phyloP scores from a whole-genome alignment of 2,888 invertebrate genomes.

The Pheosia gnoma region DNA sequence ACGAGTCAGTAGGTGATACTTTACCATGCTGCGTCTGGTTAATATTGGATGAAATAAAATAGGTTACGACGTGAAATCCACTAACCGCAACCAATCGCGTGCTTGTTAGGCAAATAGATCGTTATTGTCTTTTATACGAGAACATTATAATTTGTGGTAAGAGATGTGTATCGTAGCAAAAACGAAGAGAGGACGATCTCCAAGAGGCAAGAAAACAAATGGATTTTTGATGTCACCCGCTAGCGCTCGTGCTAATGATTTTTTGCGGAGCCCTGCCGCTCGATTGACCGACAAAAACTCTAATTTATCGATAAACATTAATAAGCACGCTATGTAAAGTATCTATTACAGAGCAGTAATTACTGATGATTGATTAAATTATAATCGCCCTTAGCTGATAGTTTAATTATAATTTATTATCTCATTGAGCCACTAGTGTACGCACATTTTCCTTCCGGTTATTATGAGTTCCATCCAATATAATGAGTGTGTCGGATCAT shows the following conservation, averaged over 20 bases:
- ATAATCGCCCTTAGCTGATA: conserved; percentile 44
- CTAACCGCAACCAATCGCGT: neutral
- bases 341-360: conserved; percentile 45
- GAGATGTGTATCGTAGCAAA: conserved; percentile 55
- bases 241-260: conserved; percentile 56
- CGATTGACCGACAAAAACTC: conserved; percentile 55
- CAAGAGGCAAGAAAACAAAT: conserved; percentile 65
- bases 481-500: conserved; percentile 25
- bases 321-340: conserved; percentile 47
- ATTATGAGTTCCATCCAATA: conserved; percentile 31
- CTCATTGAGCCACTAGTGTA: conserved; percentile 16
- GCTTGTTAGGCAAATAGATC: conserved; percentile 42
- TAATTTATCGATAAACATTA: conserved; percentile 50
- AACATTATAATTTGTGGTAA: conserved; percentile 45
- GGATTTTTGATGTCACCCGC: conserved; percentile 72
- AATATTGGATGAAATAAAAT: neutral
- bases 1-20: neutral
- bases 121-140: conserved; percentile 48
- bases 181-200: conserved; percentile 38
- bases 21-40: neutral
- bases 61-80: neutral
- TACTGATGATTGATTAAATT: conserved; percentile 51
- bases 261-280: conserved; percentile 45
- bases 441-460: conserved; percentile 21
- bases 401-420: conserved; percentile 34